These are phyloP conservation scores for Oceanites oceanicus DNA, from an alignment of 2,113 vertebrate genomes.

Conservation along the genomic window DNA sequence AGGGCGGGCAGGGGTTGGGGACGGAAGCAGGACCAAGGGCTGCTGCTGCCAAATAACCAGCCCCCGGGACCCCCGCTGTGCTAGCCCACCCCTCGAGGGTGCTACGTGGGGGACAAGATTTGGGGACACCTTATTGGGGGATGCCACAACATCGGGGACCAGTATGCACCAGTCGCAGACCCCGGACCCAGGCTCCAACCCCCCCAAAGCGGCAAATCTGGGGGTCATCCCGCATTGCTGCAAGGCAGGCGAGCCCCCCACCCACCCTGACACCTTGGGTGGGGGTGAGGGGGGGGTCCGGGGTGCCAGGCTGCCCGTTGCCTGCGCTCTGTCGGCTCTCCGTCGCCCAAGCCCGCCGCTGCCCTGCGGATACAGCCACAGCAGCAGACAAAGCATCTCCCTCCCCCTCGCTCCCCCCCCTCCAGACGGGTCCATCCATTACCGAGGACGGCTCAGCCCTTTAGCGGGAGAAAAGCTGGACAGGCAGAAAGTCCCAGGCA, in stretches of 20 bases:
- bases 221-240: not conserved
- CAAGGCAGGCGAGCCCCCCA: not conserved
- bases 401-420: not conserved
- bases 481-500: not conserved
- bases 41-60: not conserved
- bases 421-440: not conserved
- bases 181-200: not conserved
- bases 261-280: rapidly evolving
- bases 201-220: not conserved
- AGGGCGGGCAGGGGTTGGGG: not conserved
- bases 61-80: not conserved
- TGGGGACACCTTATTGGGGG: not conserved
- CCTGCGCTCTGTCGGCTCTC: not conserved
- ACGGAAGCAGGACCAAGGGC: not conserved
- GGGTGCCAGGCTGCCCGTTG: not conserved
- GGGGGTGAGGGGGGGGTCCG: rapidly evolving
- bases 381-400: not conserved
- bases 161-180: no score
- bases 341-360: not conserved
- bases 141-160: rapidly evolving
- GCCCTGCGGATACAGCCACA: not conserved
- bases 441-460: not conserved
- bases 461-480: not conserved
- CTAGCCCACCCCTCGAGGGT: not conserved
- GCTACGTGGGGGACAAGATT: not conserved